Conservation (phyloP, 2,113 vertebrate genomes). For the Bucco capensis region DNA sequence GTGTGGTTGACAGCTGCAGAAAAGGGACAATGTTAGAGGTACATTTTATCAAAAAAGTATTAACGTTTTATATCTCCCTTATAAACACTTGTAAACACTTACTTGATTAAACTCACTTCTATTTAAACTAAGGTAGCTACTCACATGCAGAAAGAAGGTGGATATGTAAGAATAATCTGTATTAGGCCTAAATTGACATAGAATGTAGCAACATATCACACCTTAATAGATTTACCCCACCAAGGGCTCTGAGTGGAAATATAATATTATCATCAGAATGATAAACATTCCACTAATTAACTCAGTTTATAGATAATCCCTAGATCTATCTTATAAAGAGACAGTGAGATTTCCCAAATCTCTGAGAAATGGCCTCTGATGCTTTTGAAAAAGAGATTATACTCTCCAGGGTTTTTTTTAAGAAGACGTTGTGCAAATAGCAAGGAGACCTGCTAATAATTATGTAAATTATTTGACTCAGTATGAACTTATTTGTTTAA, state of each 20-base stretch:
- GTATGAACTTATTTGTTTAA: conserved; percentile 50
- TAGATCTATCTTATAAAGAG: conserved; percentile 23
- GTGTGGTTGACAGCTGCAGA: not conserved
- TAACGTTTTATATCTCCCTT: not conserved
- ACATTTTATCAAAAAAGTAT: not conserved
- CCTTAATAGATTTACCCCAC: not conserved
- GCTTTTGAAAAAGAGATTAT: conserved; percentile 11
- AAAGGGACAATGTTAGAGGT: not conserved
- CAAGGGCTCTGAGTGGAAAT: not conserved
- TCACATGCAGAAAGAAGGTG: not conserved
- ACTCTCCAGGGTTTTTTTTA: not conserved
- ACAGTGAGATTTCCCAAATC: not conserved
- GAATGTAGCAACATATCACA: not conserved
- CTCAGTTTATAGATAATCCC: conserved; percentile 29
- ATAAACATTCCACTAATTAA: conserved; percentile 51
- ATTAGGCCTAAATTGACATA: not conserved
- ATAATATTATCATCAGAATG: conserved; percentile 11
- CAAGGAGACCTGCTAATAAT: conserved; percentile 43
- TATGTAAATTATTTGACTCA: conserved; percentile 27
- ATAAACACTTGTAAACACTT: not conserved
- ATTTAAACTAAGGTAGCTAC: not conserved
- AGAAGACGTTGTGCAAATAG: not conserved
- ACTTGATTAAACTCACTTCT: not conserved
- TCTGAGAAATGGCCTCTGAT: not conserved
- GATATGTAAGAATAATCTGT: not conserved